Conservation (phyloP, 2,113 vertebrate genomes). For the Semnornis frantzii region DNA sequence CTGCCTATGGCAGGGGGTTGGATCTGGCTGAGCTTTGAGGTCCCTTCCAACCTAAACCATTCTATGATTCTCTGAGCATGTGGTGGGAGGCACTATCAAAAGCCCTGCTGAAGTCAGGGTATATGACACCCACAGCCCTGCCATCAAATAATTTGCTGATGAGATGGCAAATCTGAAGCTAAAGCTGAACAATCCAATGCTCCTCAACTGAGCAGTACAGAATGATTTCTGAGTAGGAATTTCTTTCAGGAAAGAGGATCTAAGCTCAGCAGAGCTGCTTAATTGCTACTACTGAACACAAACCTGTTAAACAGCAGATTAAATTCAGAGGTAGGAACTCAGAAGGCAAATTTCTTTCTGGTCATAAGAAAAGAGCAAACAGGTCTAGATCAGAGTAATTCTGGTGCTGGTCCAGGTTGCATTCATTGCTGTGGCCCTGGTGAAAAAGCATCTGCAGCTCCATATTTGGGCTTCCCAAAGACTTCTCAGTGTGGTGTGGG, state of each 20-base stretch:
- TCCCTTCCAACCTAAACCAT: too few relatives aligned
- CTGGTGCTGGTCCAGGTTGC: background rate
- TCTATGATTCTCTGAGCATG: too few relatives aligned
- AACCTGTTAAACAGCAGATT: background rate
- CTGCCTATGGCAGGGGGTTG: too few relatives aligned
- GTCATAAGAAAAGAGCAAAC: background rate
- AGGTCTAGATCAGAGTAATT: background rate
- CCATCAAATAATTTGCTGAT: background rate
- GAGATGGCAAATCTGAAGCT: accelerated
- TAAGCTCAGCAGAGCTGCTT: background rate
- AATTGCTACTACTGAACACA: background rate
- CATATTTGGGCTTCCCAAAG: background rate
- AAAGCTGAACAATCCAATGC: background rate
- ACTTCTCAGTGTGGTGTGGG: background rate
- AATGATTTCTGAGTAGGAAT: background rate
- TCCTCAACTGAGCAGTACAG: background rate
- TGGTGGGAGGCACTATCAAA: too few relatives aligned
- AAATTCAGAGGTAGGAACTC: background rate
- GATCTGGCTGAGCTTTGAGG: too few relatives aligned
- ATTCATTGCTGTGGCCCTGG: background rate
- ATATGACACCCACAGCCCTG: too few relatives aligned
- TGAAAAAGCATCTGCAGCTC: background rate
- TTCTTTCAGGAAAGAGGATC: background rate
- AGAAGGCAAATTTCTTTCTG: background rate
- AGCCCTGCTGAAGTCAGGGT: too few relatives aligned